Evolutionary conservation across 2,113 vertebrate genomes (phyloP).

Genomic region (Pongo pygmaeus): DNA sequence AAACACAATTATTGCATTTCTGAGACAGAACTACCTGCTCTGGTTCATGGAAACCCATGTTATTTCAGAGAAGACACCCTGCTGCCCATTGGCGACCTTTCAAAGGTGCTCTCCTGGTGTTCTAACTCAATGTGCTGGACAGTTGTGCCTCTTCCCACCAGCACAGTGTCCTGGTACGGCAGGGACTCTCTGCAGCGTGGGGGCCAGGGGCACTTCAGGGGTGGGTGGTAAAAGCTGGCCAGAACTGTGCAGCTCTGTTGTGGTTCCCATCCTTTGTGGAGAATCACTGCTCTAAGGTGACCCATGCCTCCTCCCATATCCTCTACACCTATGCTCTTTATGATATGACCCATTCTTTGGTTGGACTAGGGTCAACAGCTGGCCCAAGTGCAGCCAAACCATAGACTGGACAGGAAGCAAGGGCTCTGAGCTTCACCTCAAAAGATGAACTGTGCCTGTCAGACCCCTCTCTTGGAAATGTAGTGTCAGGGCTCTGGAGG

Average conservation of each 20-base stretch:
- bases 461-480: background rate
- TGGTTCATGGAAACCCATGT: background rate
- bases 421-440: background rate
- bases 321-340: accelerated
- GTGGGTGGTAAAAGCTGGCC: background rate
- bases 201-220: no score
- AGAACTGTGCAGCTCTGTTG: background rate
- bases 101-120: background rate
- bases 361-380: background rate
- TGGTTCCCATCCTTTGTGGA: background rate
- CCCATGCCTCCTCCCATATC: accelerated
- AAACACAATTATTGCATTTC: background rate
- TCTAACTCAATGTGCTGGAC: background rate
- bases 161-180: background rate
- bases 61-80: background rate
- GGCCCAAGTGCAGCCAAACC: background rate
- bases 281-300: background rate
- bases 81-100: background rate
- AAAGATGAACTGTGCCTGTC: background rate
- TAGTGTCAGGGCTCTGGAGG: background rate
- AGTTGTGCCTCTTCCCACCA: background rate
- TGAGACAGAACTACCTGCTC: background rate
- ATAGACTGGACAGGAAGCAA: background rate
- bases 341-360: background rate
- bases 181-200: accelerated